Evolutionary conservation across 2,797 vertebrate genomes (phyloP), one percentile per base, ranked within the genome.

Genomic region (Rhinatrema bivittatum): DNA sequence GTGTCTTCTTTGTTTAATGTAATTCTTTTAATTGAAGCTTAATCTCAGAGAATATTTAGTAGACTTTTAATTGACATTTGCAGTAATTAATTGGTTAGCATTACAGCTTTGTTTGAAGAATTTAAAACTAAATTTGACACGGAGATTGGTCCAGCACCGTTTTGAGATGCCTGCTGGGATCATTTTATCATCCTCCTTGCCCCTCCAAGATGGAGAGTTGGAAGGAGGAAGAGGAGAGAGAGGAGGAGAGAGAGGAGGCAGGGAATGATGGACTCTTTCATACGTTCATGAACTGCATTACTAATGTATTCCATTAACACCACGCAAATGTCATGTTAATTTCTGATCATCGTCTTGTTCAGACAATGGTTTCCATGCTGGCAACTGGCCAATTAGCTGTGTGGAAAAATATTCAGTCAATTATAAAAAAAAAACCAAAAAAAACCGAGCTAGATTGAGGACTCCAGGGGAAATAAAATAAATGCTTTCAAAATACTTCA

Each of bases 271-370:
- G 78, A 79, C 78, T 79, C 81, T 71, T 85, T 84, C 84, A 84
- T 82, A 76, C 77, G 85, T 79, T 79, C 79, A 80, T 86, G 76
- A 87, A 84, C 90, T 86, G 78, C 79, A 85, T 88, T 91, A 89
- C 84, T 82, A 74, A 76, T 77, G 81, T 84, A 94, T 92, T 92
- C 87, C 87, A 94, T 94, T 91, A 91, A 87, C 79, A 85, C 82
- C 72, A 82, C 62, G 76, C 86, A 92, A 96, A 92, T 92, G 90
- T 89, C 90, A 91, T 80, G 79, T 87, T 93, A 87, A 86, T 87
- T 92, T 87, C 82, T 88, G 81, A 92, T 90, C 88, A 86, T 87
- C 83, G 83, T 80, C 81, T 89, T 68, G 70, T n/a, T 79, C 82
- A 78, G 78, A 83, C 79, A 84, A 86, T 79, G 81, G 84, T 79